Conservation (phyloP, 2,113 vertebrate genomes). For the Pyrgilauda ruficollis region DNA sequence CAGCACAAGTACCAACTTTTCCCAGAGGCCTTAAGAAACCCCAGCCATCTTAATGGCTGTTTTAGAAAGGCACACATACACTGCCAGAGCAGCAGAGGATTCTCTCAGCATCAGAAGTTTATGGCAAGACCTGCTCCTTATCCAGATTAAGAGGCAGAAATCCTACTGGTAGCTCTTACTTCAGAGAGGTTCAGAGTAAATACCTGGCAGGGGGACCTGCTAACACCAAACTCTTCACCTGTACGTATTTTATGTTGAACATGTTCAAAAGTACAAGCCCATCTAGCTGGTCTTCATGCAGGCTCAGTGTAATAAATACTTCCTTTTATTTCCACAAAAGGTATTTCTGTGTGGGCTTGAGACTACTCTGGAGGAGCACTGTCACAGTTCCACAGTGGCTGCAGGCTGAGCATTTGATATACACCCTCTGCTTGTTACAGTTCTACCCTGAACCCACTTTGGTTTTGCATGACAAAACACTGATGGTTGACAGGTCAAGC, state of each 20-base stretch:
- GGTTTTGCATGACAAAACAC: background rate
- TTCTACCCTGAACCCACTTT: background rate
- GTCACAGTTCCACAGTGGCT: background rate
- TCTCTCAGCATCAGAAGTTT: background rate
- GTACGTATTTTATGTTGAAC: background rate
- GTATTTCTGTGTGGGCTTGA: background rate
- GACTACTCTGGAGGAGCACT: background rate
- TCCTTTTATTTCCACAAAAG: background rate
- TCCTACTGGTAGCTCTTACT: background rate
- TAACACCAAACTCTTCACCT: background rate
- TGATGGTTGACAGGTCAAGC: background rate
- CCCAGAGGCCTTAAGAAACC: background rate
- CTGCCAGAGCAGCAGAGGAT: background rate
- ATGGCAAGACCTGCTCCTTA: background rate
- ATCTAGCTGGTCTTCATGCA: background rate
- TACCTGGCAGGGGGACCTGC: background rate
- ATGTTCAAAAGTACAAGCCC: background rate
- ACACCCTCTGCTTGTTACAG: background rate
- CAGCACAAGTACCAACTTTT: background rate
- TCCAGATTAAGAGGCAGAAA: background rate
- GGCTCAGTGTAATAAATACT: background rate
- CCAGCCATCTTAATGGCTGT: background rate
- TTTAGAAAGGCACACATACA: background rate
- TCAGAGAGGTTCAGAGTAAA: background rate
- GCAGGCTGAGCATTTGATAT: background rate